These are phyloP conservation scores for Emys orbicularis DNA, from an alignment of 2,797 vertebrate species.

Conservation along the genomic window DNA sequence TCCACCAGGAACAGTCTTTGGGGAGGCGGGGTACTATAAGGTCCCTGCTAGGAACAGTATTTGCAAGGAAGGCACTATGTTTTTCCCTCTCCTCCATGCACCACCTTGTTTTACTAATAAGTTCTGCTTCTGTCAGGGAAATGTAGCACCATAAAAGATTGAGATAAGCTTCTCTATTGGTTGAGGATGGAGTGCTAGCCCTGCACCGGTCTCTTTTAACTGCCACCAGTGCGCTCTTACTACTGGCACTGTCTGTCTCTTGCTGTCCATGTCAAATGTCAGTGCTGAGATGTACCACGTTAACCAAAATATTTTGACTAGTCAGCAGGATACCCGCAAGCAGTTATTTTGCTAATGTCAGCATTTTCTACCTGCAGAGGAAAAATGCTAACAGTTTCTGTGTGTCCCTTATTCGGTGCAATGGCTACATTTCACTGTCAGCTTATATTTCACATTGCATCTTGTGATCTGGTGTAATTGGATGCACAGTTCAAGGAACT, in stretches of 20 bases:
- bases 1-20: neutral
- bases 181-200: neutral
- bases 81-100: neutral
- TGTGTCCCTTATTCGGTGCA: neutral
- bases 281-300: neutral
- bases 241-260: neutral
- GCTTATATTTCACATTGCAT: conserved; percentile 12
- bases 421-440: neutral
- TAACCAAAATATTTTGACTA: conserved; percentile 16
- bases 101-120: neutral
- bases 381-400: conserved; percentile 8
- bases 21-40: neutral
- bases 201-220: neutral
- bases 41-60: neutral
- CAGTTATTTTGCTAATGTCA: conserved; percentile 26
- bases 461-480: neutral
- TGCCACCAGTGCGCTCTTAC: neutral
- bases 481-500: neutral
- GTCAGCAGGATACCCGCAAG: conserved; percentile 1
- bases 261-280: neutral
- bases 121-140: neutral
- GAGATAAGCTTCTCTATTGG: neutral
- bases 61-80: neutral
- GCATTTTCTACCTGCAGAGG: neutral
- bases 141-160: neutral